These are phyloP conservation scores for Teleogryllus oceanicus DNA, from an alignment of 2,888 invertebrate species.

Conservation along the genomic window DNA sequence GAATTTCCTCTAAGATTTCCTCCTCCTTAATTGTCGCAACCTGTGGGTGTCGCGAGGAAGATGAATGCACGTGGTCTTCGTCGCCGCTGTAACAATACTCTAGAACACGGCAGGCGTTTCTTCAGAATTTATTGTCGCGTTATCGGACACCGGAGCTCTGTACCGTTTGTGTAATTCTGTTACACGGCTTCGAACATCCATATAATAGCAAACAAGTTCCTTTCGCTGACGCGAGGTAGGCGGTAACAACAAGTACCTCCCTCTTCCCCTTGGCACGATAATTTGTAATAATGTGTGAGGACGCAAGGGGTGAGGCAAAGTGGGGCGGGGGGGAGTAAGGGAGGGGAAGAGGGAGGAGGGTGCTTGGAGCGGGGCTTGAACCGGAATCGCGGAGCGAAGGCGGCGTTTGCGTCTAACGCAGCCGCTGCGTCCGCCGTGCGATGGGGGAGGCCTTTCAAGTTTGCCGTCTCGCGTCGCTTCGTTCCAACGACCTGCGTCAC, in stretches of 20 bases:
- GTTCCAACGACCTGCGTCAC: no score
- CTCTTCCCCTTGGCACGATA: neutral
- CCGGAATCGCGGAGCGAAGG: no score
- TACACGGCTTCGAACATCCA: neutral
- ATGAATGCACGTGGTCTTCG: neutral
- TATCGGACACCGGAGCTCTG: neutral
- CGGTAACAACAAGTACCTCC: neutral
- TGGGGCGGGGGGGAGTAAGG: neutral
- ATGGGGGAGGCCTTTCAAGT: no score
- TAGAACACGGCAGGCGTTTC: neutral
- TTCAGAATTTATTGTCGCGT: neutral
- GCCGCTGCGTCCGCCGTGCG: no score
- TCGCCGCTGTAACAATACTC: neutral
- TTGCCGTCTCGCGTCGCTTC: no score
- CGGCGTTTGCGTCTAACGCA: no score
- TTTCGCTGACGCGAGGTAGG: neutral
- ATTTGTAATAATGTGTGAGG: neutral
- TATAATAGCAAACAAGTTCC: slow-evolving; percentile 5
- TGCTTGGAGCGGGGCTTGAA: no score
- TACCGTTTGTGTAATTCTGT: slow-evolving; percentile 6
- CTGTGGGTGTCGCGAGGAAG: neutral
- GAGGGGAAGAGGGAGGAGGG: neutral
- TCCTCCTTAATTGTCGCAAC: neutral
- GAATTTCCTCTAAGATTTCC: no score
- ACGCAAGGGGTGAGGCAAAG: neutral